Evolutionary conservation across 2,797 vertebrate genomes (phyloP).

Genomic region (Pempheris klunzingeri): DNA sequence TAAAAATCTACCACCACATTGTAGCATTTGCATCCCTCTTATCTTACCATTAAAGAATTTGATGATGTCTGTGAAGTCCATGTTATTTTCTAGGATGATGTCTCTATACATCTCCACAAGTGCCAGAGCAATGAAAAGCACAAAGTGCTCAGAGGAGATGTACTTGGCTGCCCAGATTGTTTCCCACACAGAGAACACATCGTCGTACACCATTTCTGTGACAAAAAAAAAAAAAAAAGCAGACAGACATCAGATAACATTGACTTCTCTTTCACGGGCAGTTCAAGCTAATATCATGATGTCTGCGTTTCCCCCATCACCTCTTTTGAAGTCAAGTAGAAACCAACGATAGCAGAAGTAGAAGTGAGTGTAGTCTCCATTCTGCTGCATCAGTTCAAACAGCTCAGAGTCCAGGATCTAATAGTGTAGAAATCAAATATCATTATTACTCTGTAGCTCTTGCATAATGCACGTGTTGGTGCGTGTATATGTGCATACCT

Average conservation of each 20-base stretch:
- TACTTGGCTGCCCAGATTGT: conserved; percentile 96
- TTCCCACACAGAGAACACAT: conserved; percentile 97
- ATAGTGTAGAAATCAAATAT: conserved; percentile 9
- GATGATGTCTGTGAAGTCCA: conserved; percentile 99
- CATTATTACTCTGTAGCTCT: background rate
- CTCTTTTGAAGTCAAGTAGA: conserved; percentile 98
- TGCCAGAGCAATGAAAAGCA: conserved; percentile 96
- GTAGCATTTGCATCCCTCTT: background rate
- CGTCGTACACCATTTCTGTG: conserved; percentile 95
- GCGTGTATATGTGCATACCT: conserved; percentile 81
- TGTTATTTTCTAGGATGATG: conserved; percentile 98
- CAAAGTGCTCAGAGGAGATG: conserved; percentile 94
- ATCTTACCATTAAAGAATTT: conserved; percentile 98
- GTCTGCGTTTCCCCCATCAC: conserved; percentile 71
- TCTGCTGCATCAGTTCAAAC: conserved; percentile 99
- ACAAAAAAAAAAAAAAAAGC: background rate
- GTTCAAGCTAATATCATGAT: conserved; percentile 2
- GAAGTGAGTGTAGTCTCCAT: conserved; percentile 98
- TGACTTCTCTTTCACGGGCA: background rate
- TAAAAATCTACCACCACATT: background rate
- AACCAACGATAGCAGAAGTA: conserved; percentile 99
- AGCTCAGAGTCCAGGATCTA: conserved; percentile 98
- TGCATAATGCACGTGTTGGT: background rate
- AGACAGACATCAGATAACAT: background rate
- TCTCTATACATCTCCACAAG: conserved; percentile 96